phyloP scores from a whole-genome alignment of 1,140 invertebrate genomes.

The Drosophila mojavensis region DNA sequence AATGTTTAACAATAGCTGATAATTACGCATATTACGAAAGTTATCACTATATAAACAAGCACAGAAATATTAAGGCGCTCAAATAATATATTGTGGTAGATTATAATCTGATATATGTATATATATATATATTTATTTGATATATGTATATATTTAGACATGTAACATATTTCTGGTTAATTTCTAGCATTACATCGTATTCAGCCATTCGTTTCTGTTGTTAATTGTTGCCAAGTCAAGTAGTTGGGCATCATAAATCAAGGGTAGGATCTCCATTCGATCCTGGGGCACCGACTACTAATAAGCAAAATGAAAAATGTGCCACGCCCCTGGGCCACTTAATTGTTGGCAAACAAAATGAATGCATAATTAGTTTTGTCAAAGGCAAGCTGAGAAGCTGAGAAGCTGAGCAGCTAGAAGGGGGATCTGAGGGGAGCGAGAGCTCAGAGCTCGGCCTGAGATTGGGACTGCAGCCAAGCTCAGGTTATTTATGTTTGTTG shows the following conservation, averaged over 20 bases:
- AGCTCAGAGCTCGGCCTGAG: not conserved
- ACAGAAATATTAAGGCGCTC: too few species aligned
- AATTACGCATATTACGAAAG: too few species aligned
- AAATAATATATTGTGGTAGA: too few species aligned
- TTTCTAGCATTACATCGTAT: not conserved
- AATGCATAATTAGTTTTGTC: constrained; percentile 79
- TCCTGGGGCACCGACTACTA: constrained; percentile 56
- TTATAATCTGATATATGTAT: too few species aligned
- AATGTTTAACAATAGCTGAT: too few species aligned
- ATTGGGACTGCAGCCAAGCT: constrained; percentile 9
- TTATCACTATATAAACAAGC: too few species aligned
- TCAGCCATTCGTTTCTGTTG: not conserved
- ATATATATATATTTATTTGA: too few species aligned
- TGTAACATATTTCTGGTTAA: too few species aligned
- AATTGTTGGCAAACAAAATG: constrained; percentile 82
- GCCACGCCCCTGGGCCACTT: constrained; percentile 72
- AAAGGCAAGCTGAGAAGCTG: constrained; percentile 30
- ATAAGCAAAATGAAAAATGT: constrained; percentile 80
- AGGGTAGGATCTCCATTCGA: constrained; percentile 36
- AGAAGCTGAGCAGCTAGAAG: constrained; percentile 1
- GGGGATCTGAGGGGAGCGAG: not conserved
- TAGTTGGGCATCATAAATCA: constrained; percentile 59
- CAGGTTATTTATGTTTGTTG: constrained; percentile 68
- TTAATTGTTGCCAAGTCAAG: constrained; percentile 22
- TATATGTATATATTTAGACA: too few species aligned